Base-by-base conservation (phyloP, 2,113 vertebrate genomes). In the Xenopus borealis region DNA sequence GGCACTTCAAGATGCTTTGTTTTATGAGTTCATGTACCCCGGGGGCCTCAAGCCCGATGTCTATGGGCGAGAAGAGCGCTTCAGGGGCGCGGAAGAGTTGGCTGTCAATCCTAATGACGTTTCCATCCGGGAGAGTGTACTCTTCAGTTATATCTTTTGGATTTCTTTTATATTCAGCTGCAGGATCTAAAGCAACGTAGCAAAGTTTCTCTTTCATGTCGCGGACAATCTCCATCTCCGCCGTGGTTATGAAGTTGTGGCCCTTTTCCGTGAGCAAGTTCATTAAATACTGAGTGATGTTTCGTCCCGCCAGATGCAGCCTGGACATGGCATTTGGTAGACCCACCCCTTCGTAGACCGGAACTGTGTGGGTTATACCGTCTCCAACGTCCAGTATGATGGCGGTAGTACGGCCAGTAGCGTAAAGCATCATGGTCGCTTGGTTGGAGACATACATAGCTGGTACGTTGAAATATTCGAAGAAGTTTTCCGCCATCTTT, bases 371-470 rank as follows among this genome's bases (percentile, higher is more conserved):
- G 3, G 88, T 89, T 13, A 83, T 78, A 0, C 85, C 87, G 0
- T 89, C 84, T 0, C 87, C 81, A 0, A 84, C 84, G 76, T 87
- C 88, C 78, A 87, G 69, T 10, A 88, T 87, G 10, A 88, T 78
- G 6, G 87, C 88, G 0, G 88, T 87, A 44, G 85, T 72, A 0
- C 75, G 82, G 45, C 87, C 87, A 0, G 82, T 86, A 0, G 89
- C 79, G 0, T 84, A 90, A 0, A 88, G 84, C 0, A 85, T 82
- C 77, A 89, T 44, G 0, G 83, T 82, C 0, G 83, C 87, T 71
- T 89, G 89, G 66, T 84, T 79, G 0, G 85, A 87, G 4, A 87
- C 18, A 1, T 88, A 83, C 81, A 85, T 82, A 3, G 89, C 83
- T 0, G 83, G 87, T n/a, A 84, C 89, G 0, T 17, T 6, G 27